Evolutionary conservation across 1,140 invertebrate genomes (phyloP).

Genomic region (Diabrotica undecimpunctata): DNA sequence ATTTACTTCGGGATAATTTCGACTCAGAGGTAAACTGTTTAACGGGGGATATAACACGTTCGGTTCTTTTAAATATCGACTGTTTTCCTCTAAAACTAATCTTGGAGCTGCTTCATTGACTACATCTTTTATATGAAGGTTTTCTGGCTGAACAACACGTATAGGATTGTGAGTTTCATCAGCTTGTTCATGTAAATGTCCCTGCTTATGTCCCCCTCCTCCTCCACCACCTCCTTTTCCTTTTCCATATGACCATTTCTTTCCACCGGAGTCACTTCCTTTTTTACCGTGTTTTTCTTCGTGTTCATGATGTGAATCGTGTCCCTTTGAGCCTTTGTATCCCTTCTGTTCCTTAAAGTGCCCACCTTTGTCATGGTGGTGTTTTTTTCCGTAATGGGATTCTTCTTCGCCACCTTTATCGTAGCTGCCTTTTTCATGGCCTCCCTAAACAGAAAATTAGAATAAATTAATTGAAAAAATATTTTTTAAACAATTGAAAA

Average conservation of each 20-base stretch:
- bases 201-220: slow-evolving; percentile 14
- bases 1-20: no score
- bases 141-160: not conserved
- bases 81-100: no score
- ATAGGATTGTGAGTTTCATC: slow-evolving; percentile 4
- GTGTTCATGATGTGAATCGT: slow-evolving; percentile 54
- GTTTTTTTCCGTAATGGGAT: slow-evolving; percentile 56
- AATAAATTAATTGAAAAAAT: no score
- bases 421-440: slow-evolving; percentile 49
- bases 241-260: slow-evolving; percentile 56
- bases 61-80: no score
- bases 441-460: slow-evolving; percentile 26
- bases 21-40: no score
- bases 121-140: no score
- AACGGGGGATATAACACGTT: no score
- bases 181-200: slow-evolving; percentile 18
- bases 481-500: no score
- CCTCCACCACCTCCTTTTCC: slow-evolving; percentile 25
- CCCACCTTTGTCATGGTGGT: slow-evolving; percentile 55
- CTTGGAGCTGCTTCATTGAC: no score
- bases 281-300: slow-evolving; percentile 50
- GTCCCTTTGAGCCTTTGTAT: slow-evolving; percentile 53
- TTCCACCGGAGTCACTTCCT: slow-evolving; percentile 51
- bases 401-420: slow-evolving; percentile 51
- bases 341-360: slow-evolving; percentile 56